A percentile compares a stretch with the other conserved stretches of the same genome.
Evolutionary conservation across 2,113 vertebrate genomes (phyloP).

Genomic region (Morone saxatilis): DNA sequence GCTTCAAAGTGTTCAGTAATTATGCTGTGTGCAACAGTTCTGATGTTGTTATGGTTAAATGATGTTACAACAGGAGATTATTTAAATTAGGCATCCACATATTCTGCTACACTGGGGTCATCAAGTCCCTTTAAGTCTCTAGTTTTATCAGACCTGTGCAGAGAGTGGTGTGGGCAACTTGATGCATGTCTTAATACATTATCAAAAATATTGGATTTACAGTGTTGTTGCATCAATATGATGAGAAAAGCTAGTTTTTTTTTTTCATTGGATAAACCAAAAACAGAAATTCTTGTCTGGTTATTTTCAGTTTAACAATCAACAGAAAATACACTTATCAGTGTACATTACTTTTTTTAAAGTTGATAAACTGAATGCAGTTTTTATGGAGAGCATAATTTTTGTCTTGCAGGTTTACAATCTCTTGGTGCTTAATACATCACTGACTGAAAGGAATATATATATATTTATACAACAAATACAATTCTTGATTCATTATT

Average conservation of each 20-base stretch:
- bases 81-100: not conserved
- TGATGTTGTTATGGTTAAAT: too few species aligned
- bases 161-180: not conserved
- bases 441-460: not conserved
- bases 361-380: not conserved
- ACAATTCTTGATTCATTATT: not conserved
- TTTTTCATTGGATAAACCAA: too few species aligned
- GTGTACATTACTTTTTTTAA: too few species aligned
- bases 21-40: too few species aligned
- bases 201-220: too few species aligned
- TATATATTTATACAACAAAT: slow-evolving; percentile 12
- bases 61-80: too few species aligned
- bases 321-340: too few species aligned
- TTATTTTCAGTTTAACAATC: too few species aligned
- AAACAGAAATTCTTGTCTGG: too few species aligned
- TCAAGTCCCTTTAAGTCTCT: not conserved
- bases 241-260: not conserved
- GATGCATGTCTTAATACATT: too few species aligned
- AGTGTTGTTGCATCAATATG: too few species aligned
- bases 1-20: not conserved
- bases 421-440: not conserved
- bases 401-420: not conserved
- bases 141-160: not conserved
- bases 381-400: not conserved
- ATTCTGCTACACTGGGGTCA: not conserved